These are phyloP conservation scores for Gracilinanus agilis DNA, from an alignment of 2,113 vertebrate genomes.

Conservation along the genomic window DNA sequence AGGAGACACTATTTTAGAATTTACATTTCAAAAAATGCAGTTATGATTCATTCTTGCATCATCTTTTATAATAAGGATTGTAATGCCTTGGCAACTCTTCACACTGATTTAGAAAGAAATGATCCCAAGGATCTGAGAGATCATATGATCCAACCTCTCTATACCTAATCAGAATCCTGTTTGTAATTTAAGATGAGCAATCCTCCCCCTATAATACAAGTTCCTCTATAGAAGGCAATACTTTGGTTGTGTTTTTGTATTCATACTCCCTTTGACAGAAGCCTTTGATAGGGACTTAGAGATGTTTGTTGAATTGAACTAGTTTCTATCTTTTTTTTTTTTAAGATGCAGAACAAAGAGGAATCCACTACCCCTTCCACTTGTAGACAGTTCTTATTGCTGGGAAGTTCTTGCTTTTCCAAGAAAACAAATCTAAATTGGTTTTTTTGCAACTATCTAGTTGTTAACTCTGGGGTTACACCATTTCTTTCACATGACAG, in stretches of 20 bases:
- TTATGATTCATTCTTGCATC: not conserved
- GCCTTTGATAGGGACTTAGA: not conserved
- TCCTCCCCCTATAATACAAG: not conserved
- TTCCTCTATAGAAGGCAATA: not conserved
- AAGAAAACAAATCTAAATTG: too few relatives aligned
- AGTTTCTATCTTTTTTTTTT: not conserved
- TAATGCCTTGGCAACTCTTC: not conserved
- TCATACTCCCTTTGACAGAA: not conserved
- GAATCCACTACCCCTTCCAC: too few relatives aligned
- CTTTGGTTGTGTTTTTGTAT: not conserved
- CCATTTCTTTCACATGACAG: too few relatives aligned
- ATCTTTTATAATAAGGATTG: not conserved
- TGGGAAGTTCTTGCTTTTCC: too few relatives aligned
- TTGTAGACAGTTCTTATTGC: too few relatives aligned
- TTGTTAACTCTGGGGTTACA: too few relatives aligned
- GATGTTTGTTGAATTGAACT: not conserved
- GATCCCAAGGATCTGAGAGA: not conserved
- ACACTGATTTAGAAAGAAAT: not conserved
- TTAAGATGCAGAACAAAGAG: too few relatives aligned
- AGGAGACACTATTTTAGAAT: conserved; percentile 12
- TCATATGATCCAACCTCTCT: not conserved
- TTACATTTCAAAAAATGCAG: not conserved
- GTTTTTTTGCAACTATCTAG: too few relatives aligned
- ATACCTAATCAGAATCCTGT: not conserved
- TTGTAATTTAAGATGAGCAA: not conserved